Evolutionary conservation across 2,113 vertebrate genomes (phyloP).

Genomic region (Poecilia latipinna): DNA sequence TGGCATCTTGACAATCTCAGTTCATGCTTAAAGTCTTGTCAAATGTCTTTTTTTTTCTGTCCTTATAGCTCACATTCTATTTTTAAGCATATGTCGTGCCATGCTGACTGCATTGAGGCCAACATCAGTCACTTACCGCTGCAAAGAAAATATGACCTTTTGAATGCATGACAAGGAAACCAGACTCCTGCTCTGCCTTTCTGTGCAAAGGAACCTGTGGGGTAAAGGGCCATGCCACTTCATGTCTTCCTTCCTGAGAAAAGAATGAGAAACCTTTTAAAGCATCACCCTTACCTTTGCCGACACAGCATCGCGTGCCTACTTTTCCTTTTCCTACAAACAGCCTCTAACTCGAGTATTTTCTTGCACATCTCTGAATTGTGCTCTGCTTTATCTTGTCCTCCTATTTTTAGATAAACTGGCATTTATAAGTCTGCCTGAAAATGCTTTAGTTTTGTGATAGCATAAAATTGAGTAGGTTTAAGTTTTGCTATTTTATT

Average conservation of each 20-base stretch:
- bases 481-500: too few species aligned
- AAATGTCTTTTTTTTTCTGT: background rate
- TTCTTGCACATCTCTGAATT: too few species aligned
- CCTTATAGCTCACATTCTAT: conserved; percentile 26
- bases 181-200: conserved; percentile 23
- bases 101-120: conserved; percentile 30
- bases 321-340: background rate
- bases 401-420: too few species aligned
- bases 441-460: too few species aligned
- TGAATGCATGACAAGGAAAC: conserved; percentile 41
- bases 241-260: conserved; percentile 20
- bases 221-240: conserved; percentile 43
- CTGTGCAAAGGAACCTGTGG: conserved; percentile 21
- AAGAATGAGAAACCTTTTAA: conserved; percentile 12
- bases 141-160: conserved; percentile 57
- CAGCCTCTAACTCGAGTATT: background rate
- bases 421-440: too few species aligned
- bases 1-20: background rate
- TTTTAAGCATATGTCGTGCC: conserved; percentile 35
- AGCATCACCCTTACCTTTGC: conserved; percentile 12
- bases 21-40: background rate
- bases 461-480: too few species aligned
- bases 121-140: conserved; percentile 44
- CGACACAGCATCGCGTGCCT: background rate
- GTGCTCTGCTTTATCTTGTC: too few species aligned